Percentiles rank a stretch among this genome's conserved stretches.
Conservation (phyloP, 2,797 vertebrate species). For the Odontamblyopus rebecca region DNA sequence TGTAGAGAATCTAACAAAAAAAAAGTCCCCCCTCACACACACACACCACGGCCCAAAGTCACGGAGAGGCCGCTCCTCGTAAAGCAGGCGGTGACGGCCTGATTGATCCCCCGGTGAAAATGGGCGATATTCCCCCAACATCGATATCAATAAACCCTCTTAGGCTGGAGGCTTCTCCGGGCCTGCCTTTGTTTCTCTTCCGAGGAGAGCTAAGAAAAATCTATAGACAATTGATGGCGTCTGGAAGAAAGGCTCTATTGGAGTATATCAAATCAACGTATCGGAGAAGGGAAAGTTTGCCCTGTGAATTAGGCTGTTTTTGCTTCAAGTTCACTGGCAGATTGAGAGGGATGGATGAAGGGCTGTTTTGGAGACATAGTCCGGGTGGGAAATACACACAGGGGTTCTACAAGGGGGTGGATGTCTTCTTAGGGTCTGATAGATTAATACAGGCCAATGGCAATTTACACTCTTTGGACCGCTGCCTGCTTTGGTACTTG, state of each 20-base stretch:
- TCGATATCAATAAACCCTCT: conserved; percentile 84
- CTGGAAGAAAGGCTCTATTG: conserved; percentile 83
- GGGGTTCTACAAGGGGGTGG: conserved; percentile 22
- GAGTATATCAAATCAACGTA: conserved; percentile 85
- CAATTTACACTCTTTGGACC: conserved; percentile 35
- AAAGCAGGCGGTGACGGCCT: conserved; percentile 75
- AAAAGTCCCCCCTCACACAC: conserved; percentile 24
- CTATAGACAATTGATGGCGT: conserved; percentile 86
- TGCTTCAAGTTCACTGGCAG: conserved; percentile 81
- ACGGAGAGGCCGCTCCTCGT: conserved; percentile 62
- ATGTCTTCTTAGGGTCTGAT: conserved; percentile 52
- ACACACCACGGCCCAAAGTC: conserved; percentile 46
- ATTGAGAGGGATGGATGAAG: conserved; percentile 71
- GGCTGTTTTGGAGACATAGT: conserved; percentile 42
- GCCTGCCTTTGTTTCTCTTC: conserved; percentile 83
- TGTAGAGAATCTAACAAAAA: background rate
- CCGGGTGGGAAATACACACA: conserved; percentile 35
- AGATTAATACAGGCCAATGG: conserved; percentile 46
- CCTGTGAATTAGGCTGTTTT: conserved; percentile 83
- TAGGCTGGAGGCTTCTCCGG: conserved; percentile 78
- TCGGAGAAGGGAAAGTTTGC: conserved; percentile 79
- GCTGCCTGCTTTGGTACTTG: conserved; percentile 5
- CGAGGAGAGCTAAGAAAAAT: conserved; percentile 80
- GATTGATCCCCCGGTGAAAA: conserved; percentile 82
- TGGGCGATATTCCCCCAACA: conserved; percentile 80